These are phyloP conservation scores for Sphecodes monilicornis DNA, from an alignment of 2,888 invertebrate genomes.

Conservation along the genomic window DNA sequence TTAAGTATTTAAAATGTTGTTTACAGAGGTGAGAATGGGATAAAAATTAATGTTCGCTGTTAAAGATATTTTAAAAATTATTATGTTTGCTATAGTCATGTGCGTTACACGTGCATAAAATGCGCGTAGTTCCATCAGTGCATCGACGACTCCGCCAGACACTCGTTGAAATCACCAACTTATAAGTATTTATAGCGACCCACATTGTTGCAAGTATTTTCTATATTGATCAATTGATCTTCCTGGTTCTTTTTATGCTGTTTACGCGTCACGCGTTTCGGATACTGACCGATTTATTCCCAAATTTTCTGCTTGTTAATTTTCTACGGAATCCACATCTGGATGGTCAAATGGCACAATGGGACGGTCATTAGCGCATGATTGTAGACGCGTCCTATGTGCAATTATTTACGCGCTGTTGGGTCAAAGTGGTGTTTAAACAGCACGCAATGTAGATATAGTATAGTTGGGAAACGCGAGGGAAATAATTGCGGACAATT, in stretches of 20 bases:
- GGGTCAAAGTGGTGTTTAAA: not conserved
- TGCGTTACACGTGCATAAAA: not conserved
- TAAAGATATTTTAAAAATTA: not conserved
- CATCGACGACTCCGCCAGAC: not conserved
- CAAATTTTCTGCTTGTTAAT: not conserved
- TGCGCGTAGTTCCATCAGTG: not conserved
- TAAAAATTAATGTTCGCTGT: not conserved
- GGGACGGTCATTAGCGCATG: not conserved
- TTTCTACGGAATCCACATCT: not conserved
- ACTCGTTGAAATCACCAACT: constrained; percentile 10
- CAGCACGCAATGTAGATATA: not conserved
- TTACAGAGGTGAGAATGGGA: not conserved
- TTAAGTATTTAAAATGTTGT: not conserved
- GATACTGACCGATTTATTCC: not conserved
- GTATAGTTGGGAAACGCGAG: not conserved
- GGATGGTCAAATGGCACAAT: not conserved
- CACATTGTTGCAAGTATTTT: not conserved
- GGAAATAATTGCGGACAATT: not conserved
- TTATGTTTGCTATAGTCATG: not conserved
- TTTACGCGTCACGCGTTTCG: not conserved
- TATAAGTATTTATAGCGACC: constrained; percentile 15
- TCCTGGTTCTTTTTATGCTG: not conserved
- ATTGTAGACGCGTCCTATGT: not conserved
- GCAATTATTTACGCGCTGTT: not conserved
- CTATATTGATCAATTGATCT: not conserved